A percentile compares a stretch with the other conserved stretches of the same genome.
These are phyloP conservation scores for Eupithecia insigniata DNA, from an alignment of 2,888 invertebrate species.

Conservation along the genomic window DNA sequence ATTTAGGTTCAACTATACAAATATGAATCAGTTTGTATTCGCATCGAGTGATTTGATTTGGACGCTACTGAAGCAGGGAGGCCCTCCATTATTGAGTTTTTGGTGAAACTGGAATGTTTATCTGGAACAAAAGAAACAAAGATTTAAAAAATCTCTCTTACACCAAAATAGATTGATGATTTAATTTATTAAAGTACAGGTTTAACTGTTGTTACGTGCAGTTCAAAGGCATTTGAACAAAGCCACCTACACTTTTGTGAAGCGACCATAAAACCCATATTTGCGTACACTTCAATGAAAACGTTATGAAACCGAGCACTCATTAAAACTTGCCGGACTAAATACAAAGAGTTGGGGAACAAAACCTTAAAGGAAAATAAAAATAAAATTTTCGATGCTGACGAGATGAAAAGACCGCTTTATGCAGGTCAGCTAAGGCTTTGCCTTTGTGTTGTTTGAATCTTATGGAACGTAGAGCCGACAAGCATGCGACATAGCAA, in stretches of 20 bases:
- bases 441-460: not conserved
- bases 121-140: conserved; percentile 72
- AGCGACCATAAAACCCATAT: conserved; percentile 34
- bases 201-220: conserved; percentile 21
- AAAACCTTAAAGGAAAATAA: conserved; percentile 50
- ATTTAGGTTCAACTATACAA: conserved; percentile 74
- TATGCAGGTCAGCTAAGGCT: conserved; percentile 39
- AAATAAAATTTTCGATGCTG: conserved; percentile 50
- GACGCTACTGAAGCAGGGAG: conserved; percentile 53
- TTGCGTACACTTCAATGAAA: conserved; percentile 32
- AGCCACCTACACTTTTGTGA: conserved; percentile 30
- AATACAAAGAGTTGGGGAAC: conserved; percentile 46
- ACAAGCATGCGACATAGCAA: not conserved
- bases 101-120: conserved; percentile 47
- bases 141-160: conserved; percentile 1
- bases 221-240: conserved; percentile 29
- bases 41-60: conserved; percentile 61
- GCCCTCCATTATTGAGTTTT: conserved; percentile 64
- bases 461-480: not conserved
- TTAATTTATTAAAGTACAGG: conserved; percentile 15
- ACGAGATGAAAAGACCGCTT: conserved; percentile 55
- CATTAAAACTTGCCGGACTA: conserved; percentile 51
- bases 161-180: conserved; percentile 13
- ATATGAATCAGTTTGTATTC: conserved; percentile 71
- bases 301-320: conserved; percentile 44